Evolutionary conservation across 2,797 vertebrate genomes (phyloP).

Genomic region (Lutjanus argentimaculatus): DNA sequence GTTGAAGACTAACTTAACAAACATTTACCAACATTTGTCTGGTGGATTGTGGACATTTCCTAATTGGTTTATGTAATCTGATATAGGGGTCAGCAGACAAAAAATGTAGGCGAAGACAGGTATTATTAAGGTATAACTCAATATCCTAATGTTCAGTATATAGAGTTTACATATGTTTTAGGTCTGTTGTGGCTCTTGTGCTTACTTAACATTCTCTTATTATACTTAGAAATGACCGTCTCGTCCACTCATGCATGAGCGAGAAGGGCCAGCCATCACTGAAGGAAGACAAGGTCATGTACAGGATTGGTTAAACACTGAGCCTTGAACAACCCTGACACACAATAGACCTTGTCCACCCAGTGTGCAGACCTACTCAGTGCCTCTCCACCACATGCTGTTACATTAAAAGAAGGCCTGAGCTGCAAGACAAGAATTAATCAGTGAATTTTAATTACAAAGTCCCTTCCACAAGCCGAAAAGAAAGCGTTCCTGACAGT

Average conservation of each 20-base stretch:
- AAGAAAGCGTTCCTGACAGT: not conserved
- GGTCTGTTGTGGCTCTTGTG: not conserved
- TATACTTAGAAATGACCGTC: not conserved
- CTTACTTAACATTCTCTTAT: slow-evolving; percentile 3
- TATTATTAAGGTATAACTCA: slow-evolving; percentile 1
- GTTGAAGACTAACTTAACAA: not conserved
- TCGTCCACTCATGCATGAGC: not conserved
- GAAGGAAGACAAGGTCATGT: slow-evolving; percentile 5
- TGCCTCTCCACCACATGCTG: not conserved
- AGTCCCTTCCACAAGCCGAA: not conserved
- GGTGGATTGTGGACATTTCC: not conserved
- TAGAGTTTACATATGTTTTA: not conserved
- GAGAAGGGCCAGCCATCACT: not conserved
- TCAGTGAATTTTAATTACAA: not conserved
- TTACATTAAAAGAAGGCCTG: not conserved
- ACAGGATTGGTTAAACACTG: slow-evolving; percentile 18
- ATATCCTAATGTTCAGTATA: not conserved
- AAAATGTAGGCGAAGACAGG: not conserved
- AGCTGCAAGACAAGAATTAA: not conserved
- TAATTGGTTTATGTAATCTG: slow-evolving; percentile 4
- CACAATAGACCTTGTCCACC: not conserved
- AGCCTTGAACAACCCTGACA: slow-evolving; percentile 12
- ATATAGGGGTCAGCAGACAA: not conserved
- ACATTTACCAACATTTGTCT: not conserved
- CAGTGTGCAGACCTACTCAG: not conserved